These are phyloP conservation scores for Steinernema feltiae DNA, from an alignment of 1,140 invertebrate genomes.

Conservation along the genomic window DNA sequence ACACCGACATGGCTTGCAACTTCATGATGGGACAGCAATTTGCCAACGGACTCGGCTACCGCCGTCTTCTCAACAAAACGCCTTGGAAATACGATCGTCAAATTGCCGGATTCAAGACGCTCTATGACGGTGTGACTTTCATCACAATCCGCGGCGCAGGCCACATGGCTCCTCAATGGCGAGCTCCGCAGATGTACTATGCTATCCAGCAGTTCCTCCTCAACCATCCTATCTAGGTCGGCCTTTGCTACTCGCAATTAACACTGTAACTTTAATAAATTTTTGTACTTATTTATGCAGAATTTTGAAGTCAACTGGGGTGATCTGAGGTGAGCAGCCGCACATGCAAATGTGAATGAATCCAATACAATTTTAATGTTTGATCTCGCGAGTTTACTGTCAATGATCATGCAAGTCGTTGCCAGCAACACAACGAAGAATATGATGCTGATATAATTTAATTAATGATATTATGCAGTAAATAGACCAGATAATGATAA, in stretches of 20 bases:
- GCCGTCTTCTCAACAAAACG: constrained; percentile 47
- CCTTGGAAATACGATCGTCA: constrained; percentile 55
- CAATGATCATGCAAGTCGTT: too few relatives aligned
- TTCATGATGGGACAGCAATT: constrained; percentile 59
- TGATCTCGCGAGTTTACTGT: too few relatives aligned
- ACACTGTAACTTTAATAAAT: too few relatives aligned
- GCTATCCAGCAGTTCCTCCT: constrained; percentile 59
- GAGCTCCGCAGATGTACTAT: constrained; percentile 61
- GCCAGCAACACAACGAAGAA: too few relatives aligned
- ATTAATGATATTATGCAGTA: too few relatives aligned
- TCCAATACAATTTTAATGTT: too few relatives aligned
- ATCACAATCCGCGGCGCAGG: constrained; percentile 52
- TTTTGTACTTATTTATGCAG: too few relatives aligned
- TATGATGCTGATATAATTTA: too few relatives aligned
- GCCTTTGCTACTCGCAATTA: not conserved
- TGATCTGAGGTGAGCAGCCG: too few relatives aligned
- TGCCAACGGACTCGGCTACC: constrained; percentile 39
- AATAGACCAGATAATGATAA: too few relatives aligned
- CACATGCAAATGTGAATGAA: too few relatives aligned
- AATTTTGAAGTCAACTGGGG: too few relatives aligned
- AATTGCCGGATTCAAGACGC: constrained; percentile 56
- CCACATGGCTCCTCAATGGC: constrained; percentile 64
- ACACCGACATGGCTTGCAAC: constrained; percentile 65
- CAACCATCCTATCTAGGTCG: constrained; percentile 56
- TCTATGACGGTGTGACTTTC: constrained; percentile 56